Percentiles rank a stretch among this genome's conserved stretches.
Evolutionary conservation across 2,888 invertebrate genomes (phyloP).

Genomic region (Harmothoe impar): DNA sequence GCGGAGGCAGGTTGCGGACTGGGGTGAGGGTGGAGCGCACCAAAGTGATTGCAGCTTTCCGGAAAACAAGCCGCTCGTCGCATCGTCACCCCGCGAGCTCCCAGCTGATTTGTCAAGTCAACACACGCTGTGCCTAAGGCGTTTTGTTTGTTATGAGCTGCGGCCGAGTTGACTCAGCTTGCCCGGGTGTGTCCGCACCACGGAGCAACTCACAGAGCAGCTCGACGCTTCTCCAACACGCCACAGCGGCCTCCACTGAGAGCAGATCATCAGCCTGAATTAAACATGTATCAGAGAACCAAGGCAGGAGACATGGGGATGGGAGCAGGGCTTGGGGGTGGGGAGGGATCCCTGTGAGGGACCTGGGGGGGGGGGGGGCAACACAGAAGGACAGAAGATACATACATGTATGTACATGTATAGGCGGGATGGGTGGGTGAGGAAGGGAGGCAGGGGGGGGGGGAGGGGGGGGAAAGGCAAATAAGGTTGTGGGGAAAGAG

Average conservation of each 20-base stretch:
- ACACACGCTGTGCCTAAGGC: conserved; percentile 6
- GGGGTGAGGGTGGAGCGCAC: background rate
- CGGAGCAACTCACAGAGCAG: background rate
- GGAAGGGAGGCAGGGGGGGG: too few species aligned
- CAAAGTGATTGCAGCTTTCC: conserved; percentile 54
- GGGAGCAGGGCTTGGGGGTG: background rate
- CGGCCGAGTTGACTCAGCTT: conserved; percentile 11
- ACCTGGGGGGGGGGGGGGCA: background rate
- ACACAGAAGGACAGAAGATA: background rate
- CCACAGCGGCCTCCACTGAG: background rate
- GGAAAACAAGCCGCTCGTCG: background rate
- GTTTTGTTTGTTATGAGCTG: conserved; percentile 45
- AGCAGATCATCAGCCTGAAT: background rate
- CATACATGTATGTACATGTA: background rate
- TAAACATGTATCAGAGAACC: background rate
- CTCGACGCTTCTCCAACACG: background rate
- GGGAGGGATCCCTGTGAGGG: background rate
- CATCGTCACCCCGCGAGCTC: background rate
- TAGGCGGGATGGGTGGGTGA: background rate
- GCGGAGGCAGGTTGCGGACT: background rate
- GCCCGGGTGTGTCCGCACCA: background rate
- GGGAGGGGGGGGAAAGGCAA: too few species aligned
- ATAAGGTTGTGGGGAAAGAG: too few species aligned
- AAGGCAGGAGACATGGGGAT: background rate
- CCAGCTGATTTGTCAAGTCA: conserved; percentile 54